A percentile compares a stretch with the other conserved stretches of the same genome.
These are phyloP conservation scores for Philypnodon macrostomus DNA, from an alignment of 2,797 vertebrate species.

Conservation along the genomic window DNA sequence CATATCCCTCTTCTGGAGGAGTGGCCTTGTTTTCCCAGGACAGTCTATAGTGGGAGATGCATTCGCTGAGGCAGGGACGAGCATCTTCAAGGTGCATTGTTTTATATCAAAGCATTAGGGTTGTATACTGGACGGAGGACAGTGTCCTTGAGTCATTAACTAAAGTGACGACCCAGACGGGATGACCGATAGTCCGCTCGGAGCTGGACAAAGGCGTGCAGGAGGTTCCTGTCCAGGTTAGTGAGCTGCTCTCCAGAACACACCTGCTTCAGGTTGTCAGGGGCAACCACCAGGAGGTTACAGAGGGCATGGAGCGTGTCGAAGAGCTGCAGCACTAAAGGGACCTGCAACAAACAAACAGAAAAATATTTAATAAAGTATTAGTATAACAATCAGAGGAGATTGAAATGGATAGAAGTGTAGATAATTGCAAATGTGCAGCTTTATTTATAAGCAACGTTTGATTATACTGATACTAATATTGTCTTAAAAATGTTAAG, in stretches of 20 bases:
- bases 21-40: conserved; percentile 35
- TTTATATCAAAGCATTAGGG: conserved; percentile 38
- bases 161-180: conserved; percentile 95
- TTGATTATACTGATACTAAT: no score
- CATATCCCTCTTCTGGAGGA: conserved; percentile 56
- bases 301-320: conserved; percentile 98
- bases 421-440: no score
- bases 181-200: conserved; percentile 94
- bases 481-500: no score
- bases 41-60: conserved; percentile 36
- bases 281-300: conserved; percentile 97
- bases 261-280: conserved; percentile 99
- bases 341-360: conserved; percentile 78
- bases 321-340: conserved; percentile 95
- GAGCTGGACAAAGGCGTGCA: conserved; percentile 98
- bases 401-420: no score
- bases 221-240: conserved; percentile 96
- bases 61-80: conserved; percentile 36
- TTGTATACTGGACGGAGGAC: conserved; percentile 60
- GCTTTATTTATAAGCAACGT: no score
- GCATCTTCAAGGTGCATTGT: conserved; percentile 56
- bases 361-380: not conserved
- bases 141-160: conserved; percentile 77
- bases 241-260: conserved; percentile 98
- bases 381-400: no score